These are phyloP conservation scores for Hypanus sabinus DNA, from an alignment of 2,113 vertebrate species.

Conservation along the genomic window DNA sequence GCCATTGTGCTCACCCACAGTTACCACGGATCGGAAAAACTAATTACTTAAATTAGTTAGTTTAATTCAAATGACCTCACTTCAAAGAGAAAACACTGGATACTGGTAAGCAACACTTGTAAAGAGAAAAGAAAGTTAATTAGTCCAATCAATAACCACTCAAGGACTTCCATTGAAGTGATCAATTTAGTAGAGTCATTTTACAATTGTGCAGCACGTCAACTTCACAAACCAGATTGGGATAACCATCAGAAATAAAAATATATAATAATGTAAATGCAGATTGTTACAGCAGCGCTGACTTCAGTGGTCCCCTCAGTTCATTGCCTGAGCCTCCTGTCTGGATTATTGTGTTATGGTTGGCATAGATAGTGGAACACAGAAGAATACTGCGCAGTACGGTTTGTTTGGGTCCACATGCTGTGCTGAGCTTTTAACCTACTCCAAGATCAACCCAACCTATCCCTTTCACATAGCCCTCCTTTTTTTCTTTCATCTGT, in stretches of 20 bases:
- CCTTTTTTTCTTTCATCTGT: too few species aligned
- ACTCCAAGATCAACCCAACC: too few species aligned
- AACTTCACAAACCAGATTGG: not conserved
- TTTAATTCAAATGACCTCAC: not conserved
- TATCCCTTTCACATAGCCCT: too few species aligned
- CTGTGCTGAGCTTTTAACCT: too few species aligned
- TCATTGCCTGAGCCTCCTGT: not conserved
- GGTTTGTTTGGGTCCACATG: too few species aligned
- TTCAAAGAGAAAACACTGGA: not conserved
- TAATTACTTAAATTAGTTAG: not conserved
- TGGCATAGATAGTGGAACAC: too few species aligned
- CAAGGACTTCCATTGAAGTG: too few species aligned
- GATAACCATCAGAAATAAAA: not conserved
- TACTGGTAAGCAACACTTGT: too few species aligned
- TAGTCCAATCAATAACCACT: too few species aligned
- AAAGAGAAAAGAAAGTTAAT: too few species aligned
- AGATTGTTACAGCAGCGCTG: not conserved
- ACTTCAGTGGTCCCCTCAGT: not conserved
- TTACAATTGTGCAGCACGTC: not conserved
- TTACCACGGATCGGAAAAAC: not conserved
- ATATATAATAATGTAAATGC: not conserved
- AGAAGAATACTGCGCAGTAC: too few species aligned
- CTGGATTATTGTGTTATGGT: not conserved
- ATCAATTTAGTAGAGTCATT: too few species aligned
- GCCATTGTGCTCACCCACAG: not conserved